Base-by-base conservation (phyloP, 2,797 vertebrate species). In the Siniperca undulata region DNA sequence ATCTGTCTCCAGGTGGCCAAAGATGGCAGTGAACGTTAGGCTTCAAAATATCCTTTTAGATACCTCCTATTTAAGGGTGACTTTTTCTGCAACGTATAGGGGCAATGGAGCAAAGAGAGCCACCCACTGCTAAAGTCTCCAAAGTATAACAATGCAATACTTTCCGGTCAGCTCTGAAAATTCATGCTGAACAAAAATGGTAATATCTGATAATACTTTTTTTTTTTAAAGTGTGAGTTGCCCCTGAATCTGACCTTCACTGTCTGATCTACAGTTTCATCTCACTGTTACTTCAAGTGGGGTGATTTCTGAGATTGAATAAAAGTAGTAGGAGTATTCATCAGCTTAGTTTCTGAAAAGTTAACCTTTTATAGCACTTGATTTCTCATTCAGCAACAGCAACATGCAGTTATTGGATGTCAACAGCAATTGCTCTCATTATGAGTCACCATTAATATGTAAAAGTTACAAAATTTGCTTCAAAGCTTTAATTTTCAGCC, bases 361-460 rank as follows among this genome's bases (percentile, higher is more conserved):
- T 6, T 80, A 61, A 83, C 74, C 74, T 66, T 70, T 80, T 38
- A 30, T 1, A 27, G 38, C 44, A 17, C 13, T 8, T 12, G 7
- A 24, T 38, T 78, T 65, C 62, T 69, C 6, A 38, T 74, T 83
- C 30, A 74, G 44, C 50, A 67, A 5, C 27, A 55, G 53, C 27
- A 67, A n/a, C 42, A 0, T 53, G 60, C 19, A 59, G 42, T 65
- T 70, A 62, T 65, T 14, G 34, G 65, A 60, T 78, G 70, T 73
- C 74, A 78, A 44, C 67, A 71, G 40, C 44, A 50, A 67, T 78
- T 83, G 34, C 74, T 72, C 74, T 80, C 70, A 70, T 62, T 62
- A 56, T 19, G 16, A 70, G 65, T 62, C n/a, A n/a, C 24, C 62
- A 83, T 76, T 78, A 83, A 88, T 78, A 86, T 86, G 67, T 70